phyloP scores from a whole-genome alignment of 2,797 vertebrate genomes.

The Bovichtus variegatus region DNA sequence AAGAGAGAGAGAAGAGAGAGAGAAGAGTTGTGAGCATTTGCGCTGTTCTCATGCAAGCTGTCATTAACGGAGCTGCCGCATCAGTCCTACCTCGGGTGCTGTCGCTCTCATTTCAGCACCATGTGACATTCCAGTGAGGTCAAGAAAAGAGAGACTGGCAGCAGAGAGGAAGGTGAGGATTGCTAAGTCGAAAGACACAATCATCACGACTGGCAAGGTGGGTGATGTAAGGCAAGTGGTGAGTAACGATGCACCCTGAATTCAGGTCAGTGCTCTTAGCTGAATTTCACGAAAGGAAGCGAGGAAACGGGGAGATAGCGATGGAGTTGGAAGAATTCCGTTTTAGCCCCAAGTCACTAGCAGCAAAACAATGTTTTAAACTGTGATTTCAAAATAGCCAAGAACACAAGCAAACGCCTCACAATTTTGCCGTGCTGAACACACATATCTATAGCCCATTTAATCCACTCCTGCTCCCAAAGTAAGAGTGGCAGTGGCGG shows the following conservation, averaged over 20 bases:
- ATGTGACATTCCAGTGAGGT: slow-evolving; percentile 64
- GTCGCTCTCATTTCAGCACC: slow-evolving; percentile 66
- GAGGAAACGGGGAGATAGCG: slow-evolving; percentile 23
- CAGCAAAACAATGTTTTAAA: slow-evolving; percentile 37
- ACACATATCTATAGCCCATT: slow-evolving; percentile 42
- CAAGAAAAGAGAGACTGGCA: slow-evolving; percentile 58
- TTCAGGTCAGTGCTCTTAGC: slow-evolving; percentile 77
- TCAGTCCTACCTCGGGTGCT: slow-evolving; percentile 52
- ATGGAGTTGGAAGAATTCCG: slow-evolving; percentile 49
- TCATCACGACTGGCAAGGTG: slow-evolving; percentile 64
- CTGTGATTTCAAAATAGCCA: slow-evolving; percentile 49
- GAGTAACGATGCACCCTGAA: slow-evolving; percentile 74
- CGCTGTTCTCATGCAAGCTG: slow-evolving; percentile 49
- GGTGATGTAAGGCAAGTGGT: slow-evolving; percentile 70
- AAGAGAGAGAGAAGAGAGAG: not conserved
- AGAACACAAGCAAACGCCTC: slow-evolving; percentile 38
- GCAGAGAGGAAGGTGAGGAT: slow-evolving; percentile 43
- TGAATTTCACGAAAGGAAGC: slow-evolving; percentile 57
- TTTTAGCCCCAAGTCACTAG: slow-evolving; percentile 57
- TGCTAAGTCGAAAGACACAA: slow-evolving; percentile 59
- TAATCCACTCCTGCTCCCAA: slow-evolving; percentile 45
- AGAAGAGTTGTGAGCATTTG: slow-evolving; percentile 28
- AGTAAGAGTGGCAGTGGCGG: slow-evolving; percentile 31
- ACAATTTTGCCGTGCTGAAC: slow-evolving; percentile 6
- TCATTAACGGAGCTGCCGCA: slow-evolving; percentile 58